Conservation (phyloP, 2,113 vertebrate genomes). For the Pungitius pungitius region DNA sequence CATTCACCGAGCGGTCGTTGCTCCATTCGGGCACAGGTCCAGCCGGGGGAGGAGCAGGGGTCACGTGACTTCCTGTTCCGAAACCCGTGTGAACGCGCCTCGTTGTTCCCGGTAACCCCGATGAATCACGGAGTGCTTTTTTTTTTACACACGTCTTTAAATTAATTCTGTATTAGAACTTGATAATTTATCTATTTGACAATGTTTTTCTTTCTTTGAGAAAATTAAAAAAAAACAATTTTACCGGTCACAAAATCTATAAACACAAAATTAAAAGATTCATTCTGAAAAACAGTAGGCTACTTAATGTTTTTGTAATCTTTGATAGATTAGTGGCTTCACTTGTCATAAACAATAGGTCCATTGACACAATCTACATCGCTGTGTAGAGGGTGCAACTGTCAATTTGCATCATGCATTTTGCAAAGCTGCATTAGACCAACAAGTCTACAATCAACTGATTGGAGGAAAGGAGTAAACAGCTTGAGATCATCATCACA, state of each 20-base stretch:
- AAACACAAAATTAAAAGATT: background rate
- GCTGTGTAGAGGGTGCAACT: background rate
- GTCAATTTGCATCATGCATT: background rate
- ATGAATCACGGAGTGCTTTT: constrained; percentile 23
- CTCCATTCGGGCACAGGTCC: constrained; percentile 43
- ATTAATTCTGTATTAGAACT: background rate
- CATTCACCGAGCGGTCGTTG: constrained; percentile 38
- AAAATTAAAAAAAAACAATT: background rate
- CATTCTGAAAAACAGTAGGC: background rate
- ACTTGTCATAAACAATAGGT: too few species aligned
- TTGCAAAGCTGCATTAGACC: background rate
- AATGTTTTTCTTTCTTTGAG: background rate
- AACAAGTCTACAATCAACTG: too few species aligned
- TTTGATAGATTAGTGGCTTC: background rate
- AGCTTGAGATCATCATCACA: background rate
- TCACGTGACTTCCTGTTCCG: constrained; percentile 42
- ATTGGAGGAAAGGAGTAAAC: background rate
- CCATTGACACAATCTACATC: background rate
- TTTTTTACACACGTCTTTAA: constrained; percentile 18
- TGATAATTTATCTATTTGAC: too few species aligned
- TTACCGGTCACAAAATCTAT: background rate
- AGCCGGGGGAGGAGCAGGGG: background rate
- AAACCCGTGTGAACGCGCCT: constrained; percentile 18
- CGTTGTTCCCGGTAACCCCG: constrained; percentile 32
- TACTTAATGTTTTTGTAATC: background rate